These are phyloP conservation scores for Heliconius himera DNA, from an alignment of 1,140 invertebrate species.

Conservation along the genomic window DNA sequence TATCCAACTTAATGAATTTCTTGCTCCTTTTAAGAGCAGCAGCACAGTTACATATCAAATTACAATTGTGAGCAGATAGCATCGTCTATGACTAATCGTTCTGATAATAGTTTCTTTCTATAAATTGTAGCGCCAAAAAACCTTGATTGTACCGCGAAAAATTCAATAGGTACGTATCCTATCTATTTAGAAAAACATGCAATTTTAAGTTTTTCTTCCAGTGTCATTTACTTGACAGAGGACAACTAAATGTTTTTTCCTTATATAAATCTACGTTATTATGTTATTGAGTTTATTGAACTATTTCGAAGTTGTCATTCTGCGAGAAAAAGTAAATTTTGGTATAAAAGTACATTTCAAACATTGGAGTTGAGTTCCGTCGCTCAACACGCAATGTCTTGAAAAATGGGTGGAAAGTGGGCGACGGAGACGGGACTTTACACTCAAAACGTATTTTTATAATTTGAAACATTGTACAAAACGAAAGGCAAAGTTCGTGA, in stretches of 20 bases:
- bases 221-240: neutral
- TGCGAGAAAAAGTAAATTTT: too few species aligned
- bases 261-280: neutral
- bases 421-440: too few species aligned
- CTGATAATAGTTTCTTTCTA: conserved; percentile 4
- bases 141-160: neutral
- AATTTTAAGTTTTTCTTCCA: neutral
- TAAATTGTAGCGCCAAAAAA: neutral
- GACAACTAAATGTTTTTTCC: neutral
- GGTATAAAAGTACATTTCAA: too few species aligned
- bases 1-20: neutral
- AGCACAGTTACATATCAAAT: conserved; percentile 12
- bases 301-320: too few species aligned
- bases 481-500: neutral
- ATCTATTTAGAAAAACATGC: neutral
- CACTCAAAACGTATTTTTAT: too few species aligned
- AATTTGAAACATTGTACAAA: neutral
- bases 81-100: conserved; percentile 9
- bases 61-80: conserved; percentile 5
- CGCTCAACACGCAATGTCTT: too few species aligned
- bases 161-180: neutral
- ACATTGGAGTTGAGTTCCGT: too few species aligned
- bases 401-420: too few species aligned
- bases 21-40: neutral
- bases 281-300: neutral